Base-by-base conservation (phyloP, 2,797 vertebrate species). In the Gymnothorax reevesii region DNA sequence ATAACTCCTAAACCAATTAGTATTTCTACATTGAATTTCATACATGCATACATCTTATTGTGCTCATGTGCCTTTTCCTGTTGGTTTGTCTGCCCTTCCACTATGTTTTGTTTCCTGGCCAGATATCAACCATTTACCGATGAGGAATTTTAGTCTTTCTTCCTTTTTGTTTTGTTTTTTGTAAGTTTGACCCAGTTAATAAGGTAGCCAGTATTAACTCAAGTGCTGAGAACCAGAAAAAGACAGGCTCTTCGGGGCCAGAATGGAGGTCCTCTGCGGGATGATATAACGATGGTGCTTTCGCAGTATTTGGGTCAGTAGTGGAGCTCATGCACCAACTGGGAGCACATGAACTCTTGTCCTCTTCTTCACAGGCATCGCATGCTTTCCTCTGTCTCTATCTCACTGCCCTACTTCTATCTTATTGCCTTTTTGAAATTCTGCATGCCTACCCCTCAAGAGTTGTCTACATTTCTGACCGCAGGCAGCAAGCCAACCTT, bases 301-400 rank as follows among this genome's bases (percentile, higher is more conserved):
- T 49, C 52, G 52, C 42, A 12, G 71, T 75, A 20, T 20, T 1
- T 20, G 73, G 73, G 15, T 20, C 52, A 33, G 13, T 42, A 52
- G 8, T 15, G 33, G 73, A 77, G 42, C 73, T 77, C 20, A 20
- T 42, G 17, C 33, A 52, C 42, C 15, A 20, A 20, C 7, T 77
- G 73, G 73, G 42, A 77, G 20, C 73, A 52, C 33, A 89, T 88
- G 88, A 88, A n/a, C 12, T 79, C 71, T 86, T 86, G 87, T 42
- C 60, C 87, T n/a, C 89, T 88, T 86, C 86, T 71, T 90, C 90
- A 92, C 90, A 92, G 93, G 92, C 92, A 91, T 92, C 90, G 92
- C 88, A 71, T 27, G 64, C 64, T 83, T 7, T 9, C 88, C 84
- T 77, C 54, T 75, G 2, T 60, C 8, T 22, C 55, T 20, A 12